Evolutionary conservation across 2,113 vertebrate species (phyloP).

Genomic region (Scolopax mira): DNA sequence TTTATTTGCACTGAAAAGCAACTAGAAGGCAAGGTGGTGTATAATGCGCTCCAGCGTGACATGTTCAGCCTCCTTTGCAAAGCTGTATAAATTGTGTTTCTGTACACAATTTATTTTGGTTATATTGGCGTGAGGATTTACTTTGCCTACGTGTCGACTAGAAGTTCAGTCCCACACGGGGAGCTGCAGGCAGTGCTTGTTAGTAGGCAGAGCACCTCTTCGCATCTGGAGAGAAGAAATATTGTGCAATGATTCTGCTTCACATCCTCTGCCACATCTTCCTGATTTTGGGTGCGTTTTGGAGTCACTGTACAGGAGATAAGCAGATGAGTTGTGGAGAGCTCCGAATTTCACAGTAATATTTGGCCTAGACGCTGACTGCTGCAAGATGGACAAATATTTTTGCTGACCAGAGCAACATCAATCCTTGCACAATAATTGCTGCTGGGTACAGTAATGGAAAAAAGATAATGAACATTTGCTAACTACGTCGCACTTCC

Average conservation of each 20-base stretch:
- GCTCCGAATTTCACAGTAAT: neutral
- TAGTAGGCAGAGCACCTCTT: neutral
- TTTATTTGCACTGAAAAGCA: neutral
- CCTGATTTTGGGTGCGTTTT: neutral
- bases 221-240: neutral
- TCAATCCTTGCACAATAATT: neutral
- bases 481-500: neutral
- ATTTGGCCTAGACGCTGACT: neutral
- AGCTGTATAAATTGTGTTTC: neutral
- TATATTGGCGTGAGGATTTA: neutral
- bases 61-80: neutral
- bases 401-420: neutral
- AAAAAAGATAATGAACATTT: neutral
- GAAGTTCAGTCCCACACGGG: neutral
- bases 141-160: neutral
- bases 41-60: accelerated
- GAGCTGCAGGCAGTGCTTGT: neutral
- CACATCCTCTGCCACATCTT: neutral
- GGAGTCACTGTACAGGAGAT: neutral
- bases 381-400: neutral
- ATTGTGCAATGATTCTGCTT: neutral
- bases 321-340: neutral
- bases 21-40: neutral
- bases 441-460: neutral
- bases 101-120: neutral